Conservation (phyloP, 2,888 invertebrate genomes). For the Zhuqinia jingwanae region DNA sequence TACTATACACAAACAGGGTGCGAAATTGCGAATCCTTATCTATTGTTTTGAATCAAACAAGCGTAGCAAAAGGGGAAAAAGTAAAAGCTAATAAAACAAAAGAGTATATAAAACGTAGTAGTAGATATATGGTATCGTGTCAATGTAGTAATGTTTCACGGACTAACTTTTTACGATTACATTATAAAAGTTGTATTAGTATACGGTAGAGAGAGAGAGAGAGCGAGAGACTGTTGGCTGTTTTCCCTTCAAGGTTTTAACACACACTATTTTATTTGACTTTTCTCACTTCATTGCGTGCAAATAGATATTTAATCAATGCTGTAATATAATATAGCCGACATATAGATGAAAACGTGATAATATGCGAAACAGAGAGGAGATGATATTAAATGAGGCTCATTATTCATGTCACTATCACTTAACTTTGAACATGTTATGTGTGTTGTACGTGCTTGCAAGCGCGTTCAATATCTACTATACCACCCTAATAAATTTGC, state of each 20-base stretch:
- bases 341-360: constrained; percentile 39
- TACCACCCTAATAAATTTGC: neutral
- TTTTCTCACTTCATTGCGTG: constrained; percentile 59
- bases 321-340: constrained; percentile 18
- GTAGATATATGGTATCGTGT: too few relatives aligned
- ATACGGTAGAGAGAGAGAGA: too few relatives aligned
- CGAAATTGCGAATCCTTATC: neutral
- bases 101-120: neutral
- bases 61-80: neutral
- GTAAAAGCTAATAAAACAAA: neutral
- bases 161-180: constrained; percentile 23
- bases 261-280: constrained; percentile 23
- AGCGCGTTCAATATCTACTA: too few relatives aligned
- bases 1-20: neutral
- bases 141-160: neutral
- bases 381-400: neutral
- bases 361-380: constrained; percentile 30
- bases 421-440: too few relatives aligned
- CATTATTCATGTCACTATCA: constrained; percentile 38
- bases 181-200: constrained; percentile 49
- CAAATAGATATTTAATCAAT: constrained; percentile 68
- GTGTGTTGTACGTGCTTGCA: too few relatives aligned
- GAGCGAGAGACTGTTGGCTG: too few relatives aligned
- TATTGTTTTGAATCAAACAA: neutral
- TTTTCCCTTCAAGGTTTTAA: neutral